A percentile compares a stretch with the other conserved stretches of the same genome.
Evolutionary conservation across 2,113 vertebrate species (phyloP).

Genomic region (Verasper variegatus): DNA sequence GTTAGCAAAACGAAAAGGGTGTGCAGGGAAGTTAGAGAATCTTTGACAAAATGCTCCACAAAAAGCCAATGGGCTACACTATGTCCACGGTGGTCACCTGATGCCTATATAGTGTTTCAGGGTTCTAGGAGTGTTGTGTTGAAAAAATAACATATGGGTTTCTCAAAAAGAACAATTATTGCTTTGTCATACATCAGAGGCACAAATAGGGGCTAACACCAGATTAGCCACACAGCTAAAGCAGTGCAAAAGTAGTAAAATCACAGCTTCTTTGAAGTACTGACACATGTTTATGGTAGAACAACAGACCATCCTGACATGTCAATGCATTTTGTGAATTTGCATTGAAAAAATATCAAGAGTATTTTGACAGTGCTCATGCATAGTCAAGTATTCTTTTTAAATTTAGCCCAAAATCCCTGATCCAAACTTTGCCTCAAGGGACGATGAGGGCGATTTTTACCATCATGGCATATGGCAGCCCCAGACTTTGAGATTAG

Average conservation of each 20-base stretch:
- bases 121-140: not conserved
- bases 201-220: not conserved
- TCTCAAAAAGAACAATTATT: not conserved
- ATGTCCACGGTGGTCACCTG: not conserved
- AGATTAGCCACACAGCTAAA: too few species aligned
- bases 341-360: too few species aligned
- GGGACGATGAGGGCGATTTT: not conserved
- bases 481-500: not conserved
- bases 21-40: not conserved
- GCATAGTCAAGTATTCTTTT: not conserved
- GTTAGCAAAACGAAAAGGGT: not conserved
- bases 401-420: conserved; percentile 1
- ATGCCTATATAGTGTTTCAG: not conserved
- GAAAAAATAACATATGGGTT: not conserved
- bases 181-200: too few species aligned
- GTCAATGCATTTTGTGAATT: too few species aligned
- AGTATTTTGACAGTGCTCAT: not conserved
- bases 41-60: not conserved
- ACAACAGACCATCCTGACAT: too few species aligned
- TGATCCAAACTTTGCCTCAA: not conserved
- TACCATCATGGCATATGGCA: too few species aligned
- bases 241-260: not conserved
- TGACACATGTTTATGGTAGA: not conserved
- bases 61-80: not conserved
- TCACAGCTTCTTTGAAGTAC: not conserved